These are phyloP conservation scores for Aldabrachelys gigantea DNA, from an alignment of 2,113 vertebrate species.

Conservation along the genomic window DNA sequence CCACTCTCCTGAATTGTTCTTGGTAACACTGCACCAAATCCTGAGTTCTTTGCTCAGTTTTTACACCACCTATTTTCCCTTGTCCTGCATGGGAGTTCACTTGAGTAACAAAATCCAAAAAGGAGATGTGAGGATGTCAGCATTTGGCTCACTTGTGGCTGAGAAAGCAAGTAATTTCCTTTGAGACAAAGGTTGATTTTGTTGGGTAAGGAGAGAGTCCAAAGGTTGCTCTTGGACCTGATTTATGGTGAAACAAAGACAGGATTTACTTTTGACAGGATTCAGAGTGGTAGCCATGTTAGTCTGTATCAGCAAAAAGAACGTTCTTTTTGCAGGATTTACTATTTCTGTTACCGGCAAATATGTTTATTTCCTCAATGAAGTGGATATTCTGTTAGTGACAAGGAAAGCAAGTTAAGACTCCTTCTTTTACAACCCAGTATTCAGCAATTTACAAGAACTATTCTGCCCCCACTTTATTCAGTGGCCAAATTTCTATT, in stretches of 20 bases:
- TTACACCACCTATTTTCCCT: constrained; percentile 63
- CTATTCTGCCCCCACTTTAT: background rate
- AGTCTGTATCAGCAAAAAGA: too few relatives aligned
- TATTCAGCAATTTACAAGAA: background rate
- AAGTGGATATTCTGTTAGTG: background rate
- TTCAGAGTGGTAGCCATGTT: too few relatives aligned
- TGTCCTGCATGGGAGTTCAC: constrained; percentile 52
- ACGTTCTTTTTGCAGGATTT: background rate
- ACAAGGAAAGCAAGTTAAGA: background rate
- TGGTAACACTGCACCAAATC: constrained; percentile 2
- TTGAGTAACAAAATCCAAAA: constrained; percentile 13
- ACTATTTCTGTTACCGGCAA: background rate
- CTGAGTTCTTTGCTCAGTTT: constrained; percentile 55
- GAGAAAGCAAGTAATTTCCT: constrained; percentile 9
- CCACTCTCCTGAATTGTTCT: constrained; percentile 19
- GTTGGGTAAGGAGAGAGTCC: too few relatives aligned
- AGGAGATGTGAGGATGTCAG: constrained; percentile 18
- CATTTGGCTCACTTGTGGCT: background rate
- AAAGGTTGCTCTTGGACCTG: background rate
- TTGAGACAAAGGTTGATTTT: too few relatives aligned
- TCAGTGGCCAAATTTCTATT: background rate
- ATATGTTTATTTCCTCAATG: background rate
- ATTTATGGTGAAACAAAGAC: background rate
- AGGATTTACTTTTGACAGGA: too few relatives aligned
- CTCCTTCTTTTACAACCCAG: background rate